Evolutionary conservation across 2,113 vertebrate species (phyloP), one percentile per base, ranked within the genome.

Genomic region (Dissostichus mawsoni): DNA sequence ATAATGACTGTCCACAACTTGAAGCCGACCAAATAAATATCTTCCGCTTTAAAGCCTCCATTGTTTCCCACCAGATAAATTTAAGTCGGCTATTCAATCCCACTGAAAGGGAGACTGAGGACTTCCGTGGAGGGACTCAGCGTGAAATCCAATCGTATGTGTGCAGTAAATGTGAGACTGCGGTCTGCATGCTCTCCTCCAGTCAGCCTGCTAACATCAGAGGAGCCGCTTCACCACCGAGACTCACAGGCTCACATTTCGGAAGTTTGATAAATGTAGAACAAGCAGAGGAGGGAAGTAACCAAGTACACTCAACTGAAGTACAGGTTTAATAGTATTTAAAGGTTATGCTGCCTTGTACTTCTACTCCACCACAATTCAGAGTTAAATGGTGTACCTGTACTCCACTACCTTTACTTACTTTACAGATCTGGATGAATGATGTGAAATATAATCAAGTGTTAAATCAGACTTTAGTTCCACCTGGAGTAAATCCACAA

Each of bases 101-200:
- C 12, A 11, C 10, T 78, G 64, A 84, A 88, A 86, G 62, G 44
- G 61, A 25, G 44, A 41, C 50, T 44, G 64, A 16, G 69, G 84
- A 79, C 88, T 90, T 93, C 91, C 83, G 83, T 20, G 83, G 71
- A 41, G 74, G 78, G 62, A 59, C 78, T 64, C 82, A 5, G 89
- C 73, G 80, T 91, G 90, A 93, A 90, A 92, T 89, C 80, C 59
- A 87, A 90, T 79, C 91, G 20, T 85, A 84, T 89, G 74, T 67
- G 90, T 78, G 89, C 63, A 51, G 82, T 78, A 81, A 88, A 84
- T 83, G 87, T 76, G 81, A 85, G 86, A 76, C 81, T 78, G 47
- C 77, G 80, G 53, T 84, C 83, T 76, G 55, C 85, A 67, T 78
- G 87, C 74, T 80, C 86, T 87, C 84, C 77, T 86, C 86, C 85